Evolutionary conservation across 2,113 vertebrate genomes (phyloP).

Genomic region (Gadus macrocephalus): DNA sequence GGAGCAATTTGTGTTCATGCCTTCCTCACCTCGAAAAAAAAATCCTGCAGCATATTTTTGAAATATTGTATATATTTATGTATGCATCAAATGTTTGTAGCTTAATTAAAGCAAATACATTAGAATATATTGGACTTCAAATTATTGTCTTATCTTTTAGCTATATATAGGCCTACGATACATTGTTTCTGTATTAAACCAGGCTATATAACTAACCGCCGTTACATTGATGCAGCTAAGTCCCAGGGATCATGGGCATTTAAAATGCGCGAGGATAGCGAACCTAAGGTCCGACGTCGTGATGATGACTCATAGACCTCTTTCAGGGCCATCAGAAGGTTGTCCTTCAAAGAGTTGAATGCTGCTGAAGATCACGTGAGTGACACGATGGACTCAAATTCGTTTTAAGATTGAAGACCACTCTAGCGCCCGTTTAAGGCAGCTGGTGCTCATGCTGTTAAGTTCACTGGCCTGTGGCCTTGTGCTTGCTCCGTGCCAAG

Average conservation of each 20-base stretch:
- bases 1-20: no score
- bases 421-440: constrained; percentile 49
- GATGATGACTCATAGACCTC: background rate
- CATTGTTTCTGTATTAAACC: background rate
- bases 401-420: constrained; percentile 41
- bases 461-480: constrained; percentile 72
- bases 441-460: constrained; percentile 63
- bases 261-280: background rate
- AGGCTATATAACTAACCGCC: no score
- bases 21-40: no score
- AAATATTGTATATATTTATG: constrained; percentile 58
- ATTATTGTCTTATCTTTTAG: no score
- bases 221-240: no score
- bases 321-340: no score
- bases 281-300: background rate
- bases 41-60: constrained; percentile 42
- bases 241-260: no score
- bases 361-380: background rate
- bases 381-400: constrained; percentile 36
- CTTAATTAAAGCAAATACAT: constrained; percentile 34
- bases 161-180: background rate
- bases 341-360: background rate
- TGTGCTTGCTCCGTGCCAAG: constrained; percentile 15
- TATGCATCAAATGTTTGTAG: constrained; percentile 45
- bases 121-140: background rate